Percentiles rank a stretch among this genome's conserved stretches.
Conservation (phyloP, 1,140 invertebrate species). For the Pygmarrhopalites habei region DNA sequence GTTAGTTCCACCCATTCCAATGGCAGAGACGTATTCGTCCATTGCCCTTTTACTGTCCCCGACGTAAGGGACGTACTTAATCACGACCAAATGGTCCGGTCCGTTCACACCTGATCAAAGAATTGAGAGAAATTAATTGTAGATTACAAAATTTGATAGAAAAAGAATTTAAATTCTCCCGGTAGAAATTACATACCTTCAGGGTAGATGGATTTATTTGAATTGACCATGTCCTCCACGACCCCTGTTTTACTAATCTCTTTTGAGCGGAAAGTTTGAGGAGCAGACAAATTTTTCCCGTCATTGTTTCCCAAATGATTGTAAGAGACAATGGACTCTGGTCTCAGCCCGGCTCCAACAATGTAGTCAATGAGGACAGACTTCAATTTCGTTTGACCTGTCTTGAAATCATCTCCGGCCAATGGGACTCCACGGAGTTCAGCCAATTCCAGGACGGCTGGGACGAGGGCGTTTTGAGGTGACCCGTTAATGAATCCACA, state of each 20-base stretch:
- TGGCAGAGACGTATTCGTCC: conserved; percentile 95
- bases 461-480: conserved; percentile 92
- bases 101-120: no score
- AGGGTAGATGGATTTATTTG: neutral
- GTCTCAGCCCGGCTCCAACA: conserved; percentile 86
- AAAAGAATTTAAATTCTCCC: no score
- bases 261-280: conserved; percentile 79
- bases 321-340: conserved; percentile 93
- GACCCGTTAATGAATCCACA: conserved; percentile 92
- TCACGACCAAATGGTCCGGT: conserved; percentile 92
- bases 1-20: conserved; percentile 88
- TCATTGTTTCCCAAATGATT: conserved; percentile 98
- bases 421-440: conserved; percentile 70
- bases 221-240: conserved; percentile 81
- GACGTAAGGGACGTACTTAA: conserved; percentile 95
- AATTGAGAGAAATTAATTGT: no score
- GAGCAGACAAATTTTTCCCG: conserved; percentile 89
- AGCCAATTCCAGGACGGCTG: conserved; percentile 77
- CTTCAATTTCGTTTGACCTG: conserved; percentile 94
- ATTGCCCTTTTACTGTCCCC: conserved; percentile 92
- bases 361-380: conserved; percentile 93
- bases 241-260: conserved; percentile 51
- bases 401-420: conserved; percentile 93
- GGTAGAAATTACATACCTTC: conserved; percentile 56
- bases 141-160: no score